Evolutionary conservation across 2,113 vertebrate genomes (phyloP).

Genomic region (Oreocharis arfaki): DNA sequence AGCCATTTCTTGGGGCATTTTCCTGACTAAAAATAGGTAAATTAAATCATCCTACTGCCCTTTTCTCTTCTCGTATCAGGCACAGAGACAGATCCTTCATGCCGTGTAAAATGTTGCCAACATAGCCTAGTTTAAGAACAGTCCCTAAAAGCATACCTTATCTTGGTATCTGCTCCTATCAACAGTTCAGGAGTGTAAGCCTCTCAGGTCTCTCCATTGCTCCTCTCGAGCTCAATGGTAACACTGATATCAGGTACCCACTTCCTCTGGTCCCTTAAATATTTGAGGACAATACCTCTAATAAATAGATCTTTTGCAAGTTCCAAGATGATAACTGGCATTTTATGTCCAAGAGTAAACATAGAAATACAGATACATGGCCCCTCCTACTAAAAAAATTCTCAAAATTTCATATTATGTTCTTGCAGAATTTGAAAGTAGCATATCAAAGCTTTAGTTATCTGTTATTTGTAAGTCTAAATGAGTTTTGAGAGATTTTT

Average conservation of each 20-base stretch:
- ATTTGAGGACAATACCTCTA: not conserved
- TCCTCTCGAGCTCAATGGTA: not conserved
- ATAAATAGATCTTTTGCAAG: not conserved
- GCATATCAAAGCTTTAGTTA: not conserved
- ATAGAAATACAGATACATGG: not conserved
- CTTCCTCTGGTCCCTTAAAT: not conserved
- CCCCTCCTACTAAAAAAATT: not conserved
- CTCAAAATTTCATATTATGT: not conserved
- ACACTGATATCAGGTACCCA: not conserved
- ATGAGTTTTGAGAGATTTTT: not conserved
- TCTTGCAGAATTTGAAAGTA: not conserved
- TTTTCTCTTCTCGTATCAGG: not conserved
- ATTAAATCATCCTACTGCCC: not conserved
- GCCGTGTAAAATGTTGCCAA: rapidly evolving
- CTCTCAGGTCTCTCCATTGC: not conserved
- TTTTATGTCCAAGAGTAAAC: not conserved
- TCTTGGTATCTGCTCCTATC: not conserved
- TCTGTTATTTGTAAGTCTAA: not conserved
- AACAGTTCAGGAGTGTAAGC: rapidly evolving
- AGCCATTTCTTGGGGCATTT: not conserved
- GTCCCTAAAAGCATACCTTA: not conserved
- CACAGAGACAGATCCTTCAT: not conserved
- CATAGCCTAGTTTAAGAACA: not conserved
- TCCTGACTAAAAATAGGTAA: not conserved
- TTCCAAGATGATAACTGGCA: not conserved